A percentile compares a stretch with the other conserved stretches of the same genome.
phyloP scores from a whole-genome alignment of 2,113 vertebrate genomes.

The Sylvilagus bachmani region DNA sequence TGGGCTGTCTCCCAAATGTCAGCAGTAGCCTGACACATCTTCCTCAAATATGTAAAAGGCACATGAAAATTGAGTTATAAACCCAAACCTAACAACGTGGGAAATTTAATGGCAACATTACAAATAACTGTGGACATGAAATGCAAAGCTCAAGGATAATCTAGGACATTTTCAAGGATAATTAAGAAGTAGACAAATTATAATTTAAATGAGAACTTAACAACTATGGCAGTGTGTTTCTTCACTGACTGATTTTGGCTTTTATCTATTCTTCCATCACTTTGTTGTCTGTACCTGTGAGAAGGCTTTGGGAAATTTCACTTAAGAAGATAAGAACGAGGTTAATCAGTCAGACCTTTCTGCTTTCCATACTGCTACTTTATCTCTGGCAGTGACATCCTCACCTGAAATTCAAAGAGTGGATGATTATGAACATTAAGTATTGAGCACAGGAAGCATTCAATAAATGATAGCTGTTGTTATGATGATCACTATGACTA shows the following conservation, averaged over 20 bases:
- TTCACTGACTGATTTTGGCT: background rate
- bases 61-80: constrained; percentile 41
- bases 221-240: background rate
- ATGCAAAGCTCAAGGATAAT: constrained; percentile 21
- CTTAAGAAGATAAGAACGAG: constrained; percentile 63
- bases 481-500: background rate
- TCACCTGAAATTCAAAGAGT: constrained; percentile 28
- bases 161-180: background rate
- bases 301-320: constrained; percentile 61
- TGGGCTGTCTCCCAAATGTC: constrained; percentile 3
- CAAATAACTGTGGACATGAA: constrained; percentile 26
- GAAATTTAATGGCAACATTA: constrained; percentile 44
- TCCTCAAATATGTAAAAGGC: background rate
- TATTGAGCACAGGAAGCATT: constrained; percentile 27
- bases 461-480: constrained; percentile 8
- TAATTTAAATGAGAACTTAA: constrained; percentile 42
- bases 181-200: constrained; percentile 49
- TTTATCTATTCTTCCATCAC: constrained; percentile 13
- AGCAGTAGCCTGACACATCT: background rate
- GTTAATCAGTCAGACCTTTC: constrained; percentile 63
- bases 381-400: constrained; percentile 55
- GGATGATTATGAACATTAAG: constrained; percentile 18
- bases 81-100: background rate
- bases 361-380: constrained; percentile 35
- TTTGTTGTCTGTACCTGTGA: background rate